Evolutionary conservation across 2,113 vertebrate genomes (phyloP).

Genomic region (Hipposideros armiger): DNA sequence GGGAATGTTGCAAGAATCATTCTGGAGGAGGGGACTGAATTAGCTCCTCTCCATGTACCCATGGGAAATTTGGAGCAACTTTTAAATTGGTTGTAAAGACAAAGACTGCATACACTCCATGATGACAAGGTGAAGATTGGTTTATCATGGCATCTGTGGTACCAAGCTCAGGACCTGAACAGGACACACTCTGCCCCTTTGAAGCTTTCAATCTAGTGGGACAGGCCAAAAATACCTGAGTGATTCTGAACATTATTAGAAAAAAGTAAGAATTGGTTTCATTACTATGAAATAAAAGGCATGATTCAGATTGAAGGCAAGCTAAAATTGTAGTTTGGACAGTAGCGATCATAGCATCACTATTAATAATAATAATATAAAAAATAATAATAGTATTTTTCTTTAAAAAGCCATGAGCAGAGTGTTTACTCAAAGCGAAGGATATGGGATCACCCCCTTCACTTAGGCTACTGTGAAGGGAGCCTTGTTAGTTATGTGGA

Average conservation of each 20-base stretch:
- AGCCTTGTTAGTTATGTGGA: neutral
- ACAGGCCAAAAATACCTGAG: neutral
- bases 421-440: neutral
- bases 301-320: neutral
- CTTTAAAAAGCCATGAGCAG: neutral
- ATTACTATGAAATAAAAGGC: constrained; percentile 1
- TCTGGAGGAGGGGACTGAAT: neutral
- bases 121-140: neutral
- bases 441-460: neutral
- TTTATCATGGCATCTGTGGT: neutral
- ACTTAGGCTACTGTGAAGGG: neutral
- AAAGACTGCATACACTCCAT: neutral
- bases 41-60: neutral
- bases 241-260: neutral
- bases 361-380: neutral
- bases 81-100: neutral
- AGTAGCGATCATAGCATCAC: neutral
- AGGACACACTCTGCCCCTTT: neutral
- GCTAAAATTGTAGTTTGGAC: neutral
- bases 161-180: neutral
- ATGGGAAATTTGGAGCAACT: neutral
- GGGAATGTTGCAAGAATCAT: neutral
- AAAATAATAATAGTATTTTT: neutral
- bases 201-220: neutral
- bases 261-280: neutral